Percentiles rank a stretch among this genome's conserved stretches.
These are phyloP conservation scores for Schlechtendalia chinensis DNA, from an alignment of 1,140 invertebrate species.

Conservation along the genomic window DNA sequence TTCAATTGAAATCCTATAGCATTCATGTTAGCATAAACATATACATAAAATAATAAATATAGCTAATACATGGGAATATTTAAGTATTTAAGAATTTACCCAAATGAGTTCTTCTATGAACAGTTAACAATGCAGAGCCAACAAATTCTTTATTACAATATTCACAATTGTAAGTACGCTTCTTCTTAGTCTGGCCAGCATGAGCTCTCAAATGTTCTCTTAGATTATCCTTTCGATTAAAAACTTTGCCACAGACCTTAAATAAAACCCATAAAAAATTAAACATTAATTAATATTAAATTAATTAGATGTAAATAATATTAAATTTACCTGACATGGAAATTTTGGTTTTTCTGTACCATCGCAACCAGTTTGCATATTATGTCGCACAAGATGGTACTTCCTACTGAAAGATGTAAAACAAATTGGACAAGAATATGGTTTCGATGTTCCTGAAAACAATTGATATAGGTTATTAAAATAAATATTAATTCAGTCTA, in stretches of 20 bases:
- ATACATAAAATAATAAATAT: conserved; percentile 34
- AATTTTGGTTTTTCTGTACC: conserved; percentile 62
- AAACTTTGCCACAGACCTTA: conserved; percentile 71
- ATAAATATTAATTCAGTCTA: neutral
- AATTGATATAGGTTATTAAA: conserved; percentile 9
- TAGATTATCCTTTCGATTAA: conserved; percentile 74
- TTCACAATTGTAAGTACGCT: conserved; percentile 66
- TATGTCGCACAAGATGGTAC: conserved; percentile 74
- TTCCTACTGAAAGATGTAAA: conserved; percentile 70
- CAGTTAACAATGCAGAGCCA: conserved; percentile 65
- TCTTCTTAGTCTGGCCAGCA: conserved; percentile 65
- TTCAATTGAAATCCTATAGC: conserved; percentile 35
- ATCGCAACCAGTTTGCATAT: conserved; percentile 71
- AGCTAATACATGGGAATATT: conserved; percentile 4
- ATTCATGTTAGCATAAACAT: conserved; percentile 41
- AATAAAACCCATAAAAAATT: neutral
- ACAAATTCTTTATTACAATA: conserved; percentile 71
- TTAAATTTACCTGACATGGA: conserved; percentile 62
- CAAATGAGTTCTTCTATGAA: conserved; percentile 71
- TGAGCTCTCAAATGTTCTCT: conserved; percentile 73
- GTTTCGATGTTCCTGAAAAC: conserved; percentile 56
- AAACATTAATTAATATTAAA: no score
- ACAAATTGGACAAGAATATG: conserved; percentile 62
- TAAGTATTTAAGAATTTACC: conserved; percentile 57
- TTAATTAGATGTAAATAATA: neutral